Conservation (phyloP, 2,797 vertebrate species). For the Platyrinchus mystaceus region DNA sequence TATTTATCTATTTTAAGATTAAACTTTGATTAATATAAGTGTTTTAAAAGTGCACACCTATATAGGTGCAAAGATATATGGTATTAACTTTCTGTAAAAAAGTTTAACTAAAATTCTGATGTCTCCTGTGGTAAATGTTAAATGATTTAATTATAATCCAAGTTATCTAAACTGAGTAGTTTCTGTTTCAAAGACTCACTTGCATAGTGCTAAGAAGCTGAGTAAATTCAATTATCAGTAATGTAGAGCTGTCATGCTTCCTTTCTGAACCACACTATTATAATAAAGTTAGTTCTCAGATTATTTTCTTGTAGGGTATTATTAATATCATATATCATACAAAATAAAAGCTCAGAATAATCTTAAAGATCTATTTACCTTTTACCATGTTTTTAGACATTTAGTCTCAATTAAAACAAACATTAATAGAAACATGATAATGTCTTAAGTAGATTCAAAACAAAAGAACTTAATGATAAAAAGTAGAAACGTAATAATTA, state of each 20-base stretch:
- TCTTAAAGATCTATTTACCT: slow-evolving; percentile 26
- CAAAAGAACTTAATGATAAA: neutral
- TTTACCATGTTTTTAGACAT: neutral
- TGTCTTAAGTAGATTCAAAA: neutral
- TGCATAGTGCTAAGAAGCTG: slow-evolving; percentile 66
- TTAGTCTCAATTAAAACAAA: slow-evolving; percentile 29
- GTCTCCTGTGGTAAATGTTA: slow-evolving; percentile 51
- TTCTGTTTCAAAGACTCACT: slow-evolving; percentile 72
- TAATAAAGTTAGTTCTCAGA: slow-evolving; percentile 59
- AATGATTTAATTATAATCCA: slow-evolving; percentile 74
- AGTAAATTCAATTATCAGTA: slow-evolving; percentile 76
- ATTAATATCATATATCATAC: slow-evolving; percentile 43
- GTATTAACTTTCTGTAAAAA: slow-evolving; percentile 38
- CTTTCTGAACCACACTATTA: slow-evolving; percentile 59
- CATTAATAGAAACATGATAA: neutral
- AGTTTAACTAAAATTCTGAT: slow-evolving; percentile 62
- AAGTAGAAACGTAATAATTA: neutral
- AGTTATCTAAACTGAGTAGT: slow-evolving; percentile 68
- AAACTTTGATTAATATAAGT: neutral
- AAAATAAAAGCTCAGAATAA: slow-evolving; percentile 58
- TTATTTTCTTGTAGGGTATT: slow-evolving; percentile 67
- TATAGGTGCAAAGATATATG: slow-evolving; percentile 8
- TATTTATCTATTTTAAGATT: neutral
- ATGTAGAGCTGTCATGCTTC: slow-evolving; percentile 61
- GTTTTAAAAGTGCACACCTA: neutral